phyloP scores from a whole-genome alignment of 2,797 vertebrate genomes.

The Dallia pectoralis region DNA sequence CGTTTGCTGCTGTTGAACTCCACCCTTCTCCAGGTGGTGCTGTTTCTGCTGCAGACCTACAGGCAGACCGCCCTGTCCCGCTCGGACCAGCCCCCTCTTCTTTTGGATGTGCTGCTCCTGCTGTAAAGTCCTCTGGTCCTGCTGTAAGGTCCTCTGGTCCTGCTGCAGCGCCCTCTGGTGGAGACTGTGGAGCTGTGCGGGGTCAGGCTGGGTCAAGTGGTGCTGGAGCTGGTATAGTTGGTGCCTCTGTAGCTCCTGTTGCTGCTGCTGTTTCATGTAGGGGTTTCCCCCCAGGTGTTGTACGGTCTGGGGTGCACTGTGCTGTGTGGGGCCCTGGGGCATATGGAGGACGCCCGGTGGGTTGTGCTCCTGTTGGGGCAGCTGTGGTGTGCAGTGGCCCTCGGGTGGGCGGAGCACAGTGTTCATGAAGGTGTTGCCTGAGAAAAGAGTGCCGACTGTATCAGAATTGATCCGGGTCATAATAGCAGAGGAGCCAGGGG shows the following conservation, averaged over 20 bases:
- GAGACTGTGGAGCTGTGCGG: constrained; percentile 81
- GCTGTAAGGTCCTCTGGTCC: constrained; percentile 88
- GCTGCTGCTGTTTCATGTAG: constrained; percentile 85
- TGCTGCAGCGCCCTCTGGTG: constrained; percentile 91
- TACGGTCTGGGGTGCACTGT: constrained; percentile 75
- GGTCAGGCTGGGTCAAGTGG: constrained; percentile 84
- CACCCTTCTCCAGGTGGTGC: constrained; percentile 84
- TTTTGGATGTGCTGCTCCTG: constrained; percentile 93
- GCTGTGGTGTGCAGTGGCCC: constrained; percentile 83
- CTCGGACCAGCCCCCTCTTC: constrained; percentile 85
- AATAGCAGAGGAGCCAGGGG: constrained; percentile 77
- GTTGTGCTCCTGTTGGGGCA: constrained; percentile 79
- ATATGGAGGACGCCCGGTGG: constrained; percentile 82
- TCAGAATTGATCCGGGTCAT: constrained; percentile 81
- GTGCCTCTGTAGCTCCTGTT: constrained; percentile 86
- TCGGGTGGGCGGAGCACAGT: constrained; percentile 80
- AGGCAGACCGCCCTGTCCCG: constrained; percentile 78
- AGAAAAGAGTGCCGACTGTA: constrained; percentile 80
- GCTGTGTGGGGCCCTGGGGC: constrained; percentile 81
- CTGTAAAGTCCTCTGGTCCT: constrained; percentile 88
- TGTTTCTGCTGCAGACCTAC: constrained; percentile 90
- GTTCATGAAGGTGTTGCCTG: constrained; percentile 83
- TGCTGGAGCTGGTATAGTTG: constrained; percentile 93
- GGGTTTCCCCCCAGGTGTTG: constrained; percentile 85
- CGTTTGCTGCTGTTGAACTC: constrained; percentile 79